phyloP scores from a whole-genome alignment of 2,888 invertebrate species.

The Gortyna flavago region DNA sequence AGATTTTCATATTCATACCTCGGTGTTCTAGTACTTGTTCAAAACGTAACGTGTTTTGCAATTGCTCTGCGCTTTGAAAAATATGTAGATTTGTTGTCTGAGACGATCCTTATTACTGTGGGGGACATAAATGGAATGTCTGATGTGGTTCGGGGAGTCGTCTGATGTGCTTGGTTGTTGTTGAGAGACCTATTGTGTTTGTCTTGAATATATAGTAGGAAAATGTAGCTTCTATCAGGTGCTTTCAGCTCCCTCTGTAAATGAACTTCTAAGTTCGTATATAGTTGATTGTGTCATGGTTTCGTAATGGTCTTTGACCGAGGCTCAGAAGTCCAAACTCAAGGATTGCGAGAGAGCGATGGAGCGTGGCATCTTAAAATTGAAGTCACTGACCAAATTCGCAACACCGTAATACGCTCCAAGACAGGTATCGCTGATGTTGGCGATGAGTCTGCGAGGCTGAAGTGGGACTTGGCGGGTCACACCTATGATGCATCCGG shows the following conservation, averaged over 20 bases:
- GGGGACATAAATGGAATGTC: slow-evolving; percentile 43
- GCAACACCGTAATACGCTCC: too few relatives aligned
- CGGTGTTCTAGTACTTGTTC: slow-evolving; percentile 57
- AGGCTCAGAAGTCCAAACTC: too few relatives aligned
- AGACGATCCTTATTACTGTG: slow-evolving; percentile 45
- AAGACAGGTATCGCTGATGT: too few relatives aligned
- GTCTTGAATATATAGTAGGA: slow-evolving; percentile 24
- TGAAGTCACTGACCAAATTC: too few relatives aligned
- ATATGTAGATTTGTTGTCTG: slow-evolving; percentile 69
- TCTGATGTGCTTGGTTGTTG: slow-evolving; percentile 24
- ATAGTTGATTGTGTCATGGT: background rate
- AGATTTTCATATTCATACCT: slow-evolving; percentile 71
- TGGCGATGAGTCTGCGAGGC: too few relatives aligned
- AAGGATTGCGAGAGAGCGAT: too few relatives aligned
- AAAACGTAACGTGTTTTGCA: slow-evolving; percentile 73
- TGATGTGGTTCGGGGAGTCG: slow-evolving; percentile 37
- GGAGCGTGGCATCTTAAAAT: too few relatives aligned
- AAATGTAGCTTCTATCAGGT: background rate
- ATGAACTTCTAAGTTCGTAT: slow-evolving; percentile 9
- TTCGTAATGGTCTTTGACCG: background rate
- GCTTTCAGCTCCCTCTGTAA: background rate
- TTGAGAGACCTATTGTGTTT: slow-evolving; percentile 37
- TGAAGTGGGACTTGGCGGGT: too few relatives aligned
- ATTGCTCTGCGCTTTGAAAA: slow-evolving; percentile 71
- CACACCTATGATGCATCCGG: too few relatives aligned